Evolutionary conservation across 2,797 vertebrate genomes (phyloP).

Genomic region (Sebastes glaucus): DNA sequence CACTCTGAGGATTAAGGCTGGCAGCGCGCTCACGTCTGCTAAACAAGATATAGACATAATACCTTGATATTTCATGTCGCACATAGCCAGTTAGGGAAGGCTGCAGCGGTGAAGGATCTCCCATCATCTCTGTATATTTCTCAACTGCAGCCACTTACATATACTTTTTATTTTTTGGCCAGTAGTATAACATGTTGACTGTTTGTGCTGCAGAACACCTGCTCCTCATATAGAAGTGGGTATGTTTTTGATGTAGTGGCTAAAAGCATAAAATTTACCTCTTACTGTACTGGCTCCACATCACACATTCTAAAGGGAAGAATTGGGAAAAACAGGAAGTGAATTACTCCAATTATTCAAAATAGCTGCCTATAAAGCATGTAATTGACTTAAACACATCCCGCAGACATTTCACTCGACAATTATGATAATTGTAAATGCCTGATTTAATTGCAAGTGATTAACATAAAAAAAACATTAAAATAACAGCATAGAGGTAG

Average conservation of each 20-base stretch:
- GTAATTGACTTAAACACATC: conserved; percentile 54
- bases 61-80: conserved; percentile 56
- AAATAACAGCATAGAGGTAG: conserved; percentile 20
- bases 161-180: background rate
- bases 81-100: conserved; percentile 16
- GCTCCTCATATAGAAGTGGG: conserved; percentile 2
- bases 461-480: conserved; percentile 19
- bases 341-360: conserved; percentile 48
- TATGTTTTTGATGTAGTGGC: conserved; percentile 21
- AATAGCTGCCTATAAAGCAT: conserved; percentile 51
- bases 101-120: conserved; percentile 1
- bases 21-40: conserved; percentile 60
- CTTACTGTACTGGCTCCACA: conserved; percentile 44
- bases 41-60: conserved; percentile 65
- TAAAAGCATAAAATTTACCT: conserved; percentile 46
- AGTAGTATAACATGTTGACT: background rate
- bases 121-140: background rate
- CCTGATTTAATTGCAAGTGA: conserved; percentile 41
- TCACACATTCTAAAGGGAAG: conserved; percentile 43
- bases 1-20: conserved; percentile 65
- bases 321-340: conserved; percentile 54
- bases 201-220: conserved; percentile 29
- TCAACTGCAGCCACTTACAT: background rate
- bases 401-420: conserved; percentile 42
- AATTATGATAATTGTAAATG: conserved; percentile 28